Conservation (phyloP, 2,888 invertebrate species). For the Tetanocera ferruginea region DNA sequence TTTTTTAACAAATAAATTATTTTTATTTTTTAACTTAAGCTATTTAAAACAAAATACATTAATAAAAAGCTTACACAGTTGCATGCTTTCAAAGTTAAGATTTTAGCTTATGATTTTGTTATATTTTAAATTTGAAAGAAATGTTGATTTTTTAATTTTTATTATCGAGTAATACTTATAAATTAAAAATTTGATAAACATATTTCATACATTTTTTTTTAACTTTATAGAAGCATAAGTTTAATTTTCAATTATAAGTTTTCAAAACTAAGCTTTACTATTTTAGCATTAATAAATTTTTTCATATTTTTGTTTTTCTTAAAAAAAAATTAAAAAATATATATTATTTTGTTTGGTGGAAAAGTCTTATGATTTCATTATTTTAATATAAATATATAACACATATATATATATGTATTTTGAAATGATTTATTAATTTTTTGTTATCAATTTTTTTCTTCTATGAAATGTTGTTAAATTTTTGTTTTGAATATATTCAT, state of each 20-base stretch:
- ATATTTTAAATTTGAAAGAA: neutral
- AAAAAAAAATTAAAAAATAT: constrained; percentile 37
- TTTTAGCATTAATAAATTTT: neutral
- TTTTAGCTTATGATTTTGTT: neutral
- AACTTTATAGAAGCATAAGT: neutral
- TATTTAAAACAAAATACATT: neutral
- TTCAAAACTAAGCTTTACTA: neutral
- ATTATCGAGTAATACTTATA: neutral
- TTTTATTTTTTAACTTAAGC: neutral
- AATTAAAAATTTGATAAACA: neutral
- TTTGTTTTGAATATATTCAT: constrained; percentile 8
- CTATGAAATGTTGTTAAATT: neutral
- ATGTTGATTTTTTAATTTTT: neutral
- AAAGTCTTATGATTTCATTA: constrained; percentile 53
- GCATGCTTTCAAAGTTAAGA: neutral
- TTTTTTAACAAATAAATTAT: neutral
- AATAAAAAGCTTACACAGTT: too few species aligned
- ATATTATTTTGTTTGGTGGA: constrained; percentile 51
- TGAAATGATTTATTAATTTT: constrained; percentile 19
- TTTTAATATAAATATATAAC: constrained; percentile 11
- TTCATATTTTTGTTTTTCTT: constrained; percentile 21
- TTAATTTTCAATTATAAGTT: neutral
- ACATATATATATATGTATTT: constrained; percentile 14
- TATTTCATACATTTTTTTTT: neutral
- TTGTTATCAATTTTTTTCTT: constrained; percentile 13